Conservation (phyloP, 2,888 invertebrate species). For the Cosmorhoe ocellata region DNA sequence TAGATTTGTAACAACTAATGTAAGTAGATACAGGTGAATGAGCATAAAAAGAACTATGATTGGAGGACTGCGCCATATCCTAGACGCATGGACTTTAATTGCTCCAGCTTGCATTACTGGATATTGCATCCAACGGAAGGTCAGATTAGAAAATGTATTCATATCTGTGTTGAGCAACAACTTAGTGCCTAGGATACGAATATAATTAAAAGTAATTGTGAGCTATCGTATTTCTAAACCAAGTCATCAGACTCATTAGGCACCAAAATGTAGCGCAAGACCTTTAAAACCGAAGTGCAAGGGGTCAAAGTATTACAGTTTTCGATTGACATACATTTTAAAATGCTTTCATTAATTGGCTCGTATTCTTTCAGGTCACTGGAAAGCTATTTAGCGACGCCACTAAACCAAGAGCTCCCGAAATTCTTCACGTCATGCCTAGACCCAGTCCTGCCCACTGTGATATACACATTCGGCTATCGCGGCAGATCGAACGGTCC, state of each 20-base stretch:
- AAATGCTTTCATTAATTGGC: neutral
- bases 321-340: neutral
- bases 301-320: neutral
- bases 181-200: neutral
- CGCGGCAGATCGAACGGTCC: conserved; percentile 59
- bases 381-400: conserved; percentile 47
- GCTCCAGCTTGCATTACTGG: conserved; percentile 15
- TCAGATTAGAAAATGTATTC: conserved; percentile 11
- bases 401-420: conserved; percentile 47
- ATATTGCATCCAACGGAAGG: conserved; percentile 22
- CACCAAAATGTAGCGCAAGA: neutral
- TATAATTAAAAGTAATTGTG: too few species aligned
- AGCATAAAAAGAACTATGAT: conserved; percentile 4
- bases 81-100: conserved; percentile 1
- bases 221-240: too few species aligned
- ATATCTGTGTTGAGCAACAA: conserved; percentile 14
- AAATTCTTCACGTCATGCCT: conserved; percentile 53
- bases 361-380: conserved; percentile 48
- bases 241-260: too few species aligned
- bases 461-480: conserved; percentile 73
- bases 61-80: conserved; percentile 18
- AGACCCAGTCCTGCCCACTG: conserved; percentile 53
- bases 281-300: neutral
- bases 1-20: too few species aligned
- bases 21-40: conserved; percentile 4